Conservation (phyloP, 2,797 vertebrate genomes). For the Myoxocephalus aenaeus region DNA sequence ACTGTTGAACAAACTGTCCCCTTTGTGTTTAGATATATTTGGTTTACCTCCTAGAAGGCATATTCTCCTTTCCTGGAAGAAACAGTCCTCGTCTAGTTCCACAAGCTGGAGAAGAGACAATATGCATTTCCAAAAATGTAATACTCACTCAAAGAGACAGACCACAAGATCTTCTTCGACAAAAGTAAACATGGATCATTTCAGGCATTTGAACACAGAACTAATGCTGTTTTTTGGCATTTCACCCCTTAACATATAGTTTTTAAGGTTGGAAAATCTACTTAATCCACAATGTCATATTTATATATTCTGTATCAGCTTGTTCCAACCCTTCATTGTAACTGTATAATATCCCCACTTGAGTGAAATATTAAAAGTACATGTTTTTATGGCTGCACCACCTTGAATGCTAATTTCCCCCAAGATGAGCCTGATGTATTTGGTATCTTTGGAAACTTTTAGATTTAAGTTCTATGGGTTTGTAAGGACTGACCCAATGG, state of each 20-base stretch:
- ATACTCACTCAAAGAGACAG: background rate
- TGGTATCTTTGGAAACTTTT: slow-evolving; percentile 6
- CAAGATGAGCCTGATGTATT: background rate
- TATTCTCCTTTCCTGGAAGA: background rate
- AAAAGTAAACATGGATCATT: background rate
- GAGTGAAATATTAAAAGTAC: background rate
- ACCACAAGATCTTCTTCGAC: background rate
- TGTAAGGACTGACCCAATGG: background rate
- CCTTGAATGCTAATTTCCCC: background rate
- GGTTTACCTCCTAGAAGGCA: background rate
- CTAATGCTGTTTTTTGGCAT: background rate
- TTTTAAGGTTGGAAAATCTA: background rate
- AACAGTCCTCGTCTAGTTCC: background rate
- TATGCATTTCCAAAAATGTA: background rate
- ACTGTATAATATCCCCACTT: background rate
- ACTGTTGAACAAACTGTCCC: slow-evolving; percentile 9
- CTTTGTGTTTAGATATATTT: background rate
- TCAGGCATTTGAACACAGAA: background rate
- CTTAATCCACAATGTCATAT: background rate
- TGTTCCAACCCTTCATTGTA: background rate
- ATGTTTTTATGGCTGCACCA: background rate
- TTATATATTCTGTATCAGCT: background rate
- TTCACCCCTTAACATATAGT: background rate
- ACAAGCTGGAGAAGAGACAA: background rate
- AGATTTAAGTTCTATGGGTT: background rate